Conservation (phyloP, 2,888 invertebrate species). For the Plemyria rubiginata region DNA sequence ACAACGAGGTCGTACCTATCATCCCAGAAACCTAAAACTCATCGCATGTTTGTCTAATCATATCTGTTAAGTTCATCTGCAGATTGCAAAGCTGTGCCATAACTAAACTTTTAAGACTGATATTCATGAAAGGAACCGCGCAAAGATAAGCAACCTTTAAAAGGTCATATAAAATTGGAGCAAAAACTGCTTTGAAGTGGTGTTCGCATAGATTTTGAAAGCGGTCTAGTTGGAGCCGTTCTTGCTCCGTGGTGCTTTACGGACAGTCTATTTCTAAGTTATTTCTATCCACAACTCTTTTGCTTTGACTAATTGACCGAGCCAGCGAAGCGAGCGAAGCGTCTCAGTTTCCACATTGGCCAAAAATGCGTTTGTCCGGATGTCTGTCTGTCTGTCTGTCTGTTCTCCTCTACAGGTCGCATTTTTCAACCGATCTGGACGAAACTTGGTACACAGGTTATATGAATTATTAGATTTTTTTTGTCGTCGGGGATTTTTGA, state of each 20-base stretch:
- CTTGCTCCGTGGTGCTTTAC: neutral
- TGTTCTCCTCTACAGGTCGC: too few relatives aligned
- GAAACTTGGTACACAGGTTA: too few relatives aligned
- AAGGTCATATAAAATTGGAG: conserved; percentile 25
- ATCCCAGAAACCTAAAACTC: conserved; percentile 16
- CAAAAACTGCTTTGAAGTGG: conserved; percentile 26
- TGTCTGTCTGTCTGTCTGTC: too few relatives aligned
- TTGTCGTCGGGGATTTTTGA: too few relatives aligned
- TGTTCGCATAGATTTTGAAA: conserved; percentile 27
- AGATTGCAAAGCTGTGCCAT: conserved; percentile 21
- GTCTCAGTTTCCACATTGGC: too few relatives aligned
- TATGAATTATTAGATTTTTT: too few relatives aligned
- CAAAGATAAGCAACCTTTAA: conserved; percentile 27
- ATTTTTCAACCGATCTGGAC: too few relatives aligned
- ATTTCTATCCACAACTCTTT: neutral
- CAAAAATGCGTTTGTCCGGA: too few relatives aligned
- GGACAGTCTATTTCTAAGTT: neutral
- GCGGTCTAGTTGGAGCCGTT: neutral
- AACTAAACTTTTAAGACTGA: conserved; percentile 24
- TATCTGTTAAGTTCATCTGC: conserved; percentile 21
- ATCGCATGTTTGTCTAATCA: conserved; percentile 13
- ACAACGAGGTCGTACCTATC: conserved; percentile 13
- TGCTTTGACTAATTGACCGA: too few relatives aligned
- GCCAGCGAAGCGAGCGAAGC: too few relatives aligned
- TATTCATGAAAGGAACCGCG: conserved; percentile 34